These are phyloP conservation scores for Recurvirostra avosetta DNA, from an alignment of 2,113 vertebrate species.

Conservation along the genomic window DNA sequence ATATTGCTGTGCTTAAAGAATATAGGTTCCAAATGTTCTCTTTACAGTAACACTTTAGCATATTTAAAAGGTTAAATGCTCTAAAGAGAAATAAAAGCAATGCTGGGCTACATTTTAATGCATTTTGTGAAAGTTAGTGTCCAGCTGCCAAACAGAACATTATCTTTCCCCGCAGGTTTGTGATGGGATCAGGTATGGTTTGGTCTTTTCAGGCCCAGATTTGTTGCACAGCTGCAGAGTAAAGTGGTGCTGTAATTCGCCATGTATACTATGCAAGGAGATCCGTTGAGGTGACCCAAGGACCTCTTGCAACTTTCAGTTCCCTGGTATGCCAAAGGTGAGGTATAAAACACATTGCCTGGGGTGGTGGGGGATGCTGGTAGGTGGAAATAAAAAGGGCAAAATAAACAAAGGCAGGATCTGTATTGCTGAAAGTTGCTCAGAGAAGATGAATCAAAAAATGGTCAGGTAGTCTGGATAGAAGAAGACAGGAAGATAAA, in stretches of 20 bases:
- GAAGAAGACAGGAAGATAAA: background rate
- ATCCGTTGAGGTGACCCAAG: accelerated
- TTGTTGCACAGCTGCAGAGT: background rate
- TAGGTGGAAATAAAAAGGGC: background rate
- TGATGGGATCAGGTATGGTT: background rate
- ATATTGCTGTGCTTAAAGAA: background rate
- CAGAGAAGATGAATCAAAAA: background rate
- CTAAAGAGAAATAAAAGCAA: background rate
- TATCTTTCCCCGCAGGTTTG: background rate
- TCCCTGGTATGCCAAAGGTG: background rate
- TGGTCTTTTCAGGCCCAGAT: background rate
- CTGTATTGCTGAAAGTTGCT: background rate
- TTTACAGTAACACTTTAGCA: background rate
- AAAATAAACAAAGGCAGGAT: background rate
- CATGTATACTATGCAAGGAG: background rate
- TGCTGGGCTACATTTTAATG: background rate
- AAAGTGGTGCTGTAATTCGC: background rate
- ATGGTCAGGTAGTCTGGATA: background rate
- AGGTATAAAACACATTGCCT: accelerated
- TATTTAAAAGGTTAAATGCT: background rate
- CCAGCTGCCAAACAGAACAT: background rate
- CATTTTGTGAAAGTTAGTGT: background rate
- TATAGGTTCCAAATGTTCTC: background rate
- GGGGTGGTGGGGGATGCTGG: no score
- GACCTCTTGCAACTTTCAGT: background rate